Conservation (phyloP, 2,113 vertebrate genomes). For the Coreoperca whiteheadi region DNA sequence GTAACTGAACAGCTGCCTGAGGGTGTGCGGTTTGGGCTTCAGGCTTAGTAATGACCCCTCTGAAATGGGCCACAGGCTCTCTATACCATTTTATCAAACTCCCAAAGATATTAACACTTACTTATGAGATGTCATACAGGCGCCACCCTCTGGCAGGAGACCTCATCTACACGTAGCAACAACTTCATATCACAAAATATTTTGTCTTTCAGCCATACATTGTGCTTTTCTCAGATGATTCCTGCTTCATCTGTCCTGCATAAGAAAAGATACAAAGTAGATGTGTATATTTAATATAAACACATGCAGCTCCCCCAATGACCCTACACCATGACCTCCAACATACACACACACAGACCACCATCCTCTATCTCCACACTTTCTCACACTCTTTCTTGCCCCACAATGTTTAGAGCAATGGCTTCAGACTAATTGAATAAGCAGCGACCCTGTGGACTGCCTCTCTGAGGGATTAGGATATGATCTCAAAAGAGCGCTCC, state of each 20-base stretch:
- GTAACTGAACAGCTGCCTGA: slow-evolving; percentile 15
- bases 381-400: slow-evolving; percentile 74
- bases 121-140: slow-evolving; percentile 69
- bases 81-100: slow-evolving; percentile 42
- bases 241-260: slow-evolving; percentile 6
- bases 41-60: slow-evolving; percentile 31
- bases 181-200: neutral
- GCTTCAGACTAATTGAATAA: slow-evolving; percentile 84
- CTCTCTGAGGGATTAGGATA: slow-evolving; percentile 85
- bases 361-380: slow-evolving; percentile 60
- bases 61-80: slow-evolving; percentile 30
- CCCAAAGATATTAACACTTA: slow-evolving; percentile 48
- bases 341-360: slow-evolving; percentile 52
- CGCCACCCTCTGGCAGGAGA: slow-evolving; percentile 79
- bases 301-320: slow-evolving; percentile 18
- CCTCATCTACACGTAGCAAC: slow-evolving; percentile 45
- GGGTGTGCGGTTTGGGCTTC: neutral
- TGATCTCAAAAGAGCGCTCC: slow-evolving; percentile 80
- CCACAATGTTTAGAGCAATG: slow-evolving; percentile 69
- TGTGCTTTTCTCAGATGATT: neutral
- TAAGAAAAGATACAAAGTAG: slow-evolving; percentile 19
- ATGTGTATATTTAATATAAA: slow-evolving; percentile 14
- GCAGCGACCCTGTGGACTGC: slow-evolving; percentile 79
- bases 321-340: slow-evolving; percentile 43
- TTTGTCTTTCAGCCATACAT: slow-evolving; percentile 20